A percentile compares a stretch with the other conserved stretches of the same genome.
Conservation (phyloP, 2,113 vertebrate genomes). For the Esox niger region DNA sequence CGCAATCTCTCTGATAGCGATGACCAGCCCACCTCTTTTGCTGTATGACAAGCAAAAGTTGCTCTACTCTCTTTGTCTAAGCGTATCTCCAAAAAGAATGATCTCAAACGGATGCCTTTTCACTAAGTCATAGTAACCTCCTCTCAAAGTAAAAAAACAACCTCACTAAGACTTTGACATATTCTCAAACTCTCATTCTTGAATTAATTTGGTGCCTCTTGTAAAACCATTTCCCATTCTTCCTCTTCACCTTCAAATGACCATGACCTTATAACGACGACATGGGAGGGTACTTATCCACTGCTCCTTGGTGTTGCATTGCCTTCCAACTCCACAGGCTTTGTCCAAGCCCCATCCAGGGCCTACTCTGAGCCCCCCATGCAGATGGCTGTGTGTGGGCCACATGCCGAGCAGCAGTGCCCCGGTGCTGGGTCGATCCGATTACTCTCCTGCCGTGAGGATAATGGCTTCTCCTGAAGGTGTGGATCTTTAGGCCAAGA, state of each 20-base stretch:
- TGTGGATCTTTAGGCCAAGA: slow-evolving; percentile 52
- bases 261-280: slow-evolving; percentile 32
- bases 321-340: not conserved
- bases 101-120: slow-evolving; percentile 42
- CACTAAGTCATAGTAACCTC: slow-evolving; percentile 32
- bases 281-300: slow-evolving; percentile 19
- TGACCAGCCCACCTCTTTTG: slow-evolving; percentile 51
- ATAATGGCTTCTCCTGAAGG: slow-evolving; percentile 62
- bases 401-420: slow-evolving; percentile 27
- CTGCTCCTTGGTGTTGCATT: slow-evolving; percentile 10
- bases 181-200: slow-evolving; percentile 41
- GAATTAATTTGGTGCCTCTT: slow-evolving; percentile 13
- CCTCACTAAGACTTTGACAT: slow-evolving; percentile 20
- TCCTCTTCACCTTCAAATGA: slow-evolving; percentile 46
- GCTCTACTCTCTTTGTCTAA: slow-evolving; percentile 49
- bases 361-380: slow-evolving; percentile 10
- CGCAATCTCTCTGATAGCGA: slow-evolving; percentile 63
- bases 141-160: slow-evolving; percentile 26
- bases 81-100: slow-evolving; percentile 18
- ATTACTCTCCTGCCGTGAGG: slow-evolving; percentile 61
- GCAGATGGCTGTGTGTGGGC: slow-evolving; percentile 52
- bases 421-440: slow-evolving; percentile 32
- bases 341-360: slow-evolving; percentile 26
- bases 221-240: slow-evolving; percentile 42
- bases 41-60: slow-evolving; percentile 41